A percentile compares a stretch with the other conserved stretches of the same genome.
Evolutionary conservation across 2,888 invertebrate species (phyloP).

Genomic region (Epirrhoe tristata): DNA sequence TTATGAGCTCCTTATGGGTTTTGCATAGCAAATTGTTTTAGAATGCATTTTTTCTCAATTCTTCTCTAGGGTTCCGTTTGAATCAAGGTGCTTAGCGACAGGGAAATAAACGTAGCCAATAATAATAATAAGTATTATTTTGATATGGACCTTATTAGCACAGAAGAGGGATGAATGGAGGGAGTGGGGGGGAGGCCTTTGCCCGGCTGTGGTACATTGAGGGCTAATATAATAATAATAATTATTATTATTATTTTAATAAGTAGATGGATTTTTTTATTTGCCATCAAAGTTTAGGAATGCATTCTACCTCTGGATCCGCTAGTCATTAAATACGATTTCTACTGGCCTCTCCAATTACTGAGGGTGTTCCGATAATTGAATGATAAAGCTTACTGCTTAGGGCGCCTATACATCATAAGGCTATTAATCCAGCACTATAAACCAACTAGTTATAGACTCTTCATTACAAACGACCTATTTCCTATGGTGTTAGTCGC

Average conservation of each 20-base stretch:
- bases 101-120: too few relatives aligned
- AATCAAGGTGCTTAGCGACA: background rate
- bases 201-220: too few relatives aligned
- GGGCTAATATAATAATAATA: too few relatives aligned
- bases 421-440: background rate
- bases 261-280: too few relatives aligned
- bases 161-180: too few relatives aligned
- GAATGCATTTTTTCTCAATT: background rate
- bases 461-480: background rate
- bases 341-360: background rate
- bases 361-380: background rate
- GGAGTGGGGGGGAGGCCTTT: too few relatives aligned
- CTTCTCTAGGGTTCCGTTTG: background rate
- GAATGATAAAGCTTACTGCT: background rate
- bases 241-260: too few relatives aligned
- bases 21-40: background rate
- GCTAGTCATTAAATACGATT: background rate
- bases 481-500: background rate
- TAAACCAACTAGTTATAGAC: background rate
- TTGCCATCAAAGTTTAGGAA: too few relatives aligned
- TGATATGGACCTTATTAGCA: too few relatives aligned
- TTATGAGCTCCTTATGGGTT: constrained; percentile 9
- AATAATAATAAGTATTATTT: too few relatives aligned
- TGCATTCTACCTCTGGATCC: too few relatives aligned
- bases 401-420: background rate